phyloP scores from a whole-genome alignment of 2,888 invertebrate genomes.

The Lithosia quadra region DNA sequence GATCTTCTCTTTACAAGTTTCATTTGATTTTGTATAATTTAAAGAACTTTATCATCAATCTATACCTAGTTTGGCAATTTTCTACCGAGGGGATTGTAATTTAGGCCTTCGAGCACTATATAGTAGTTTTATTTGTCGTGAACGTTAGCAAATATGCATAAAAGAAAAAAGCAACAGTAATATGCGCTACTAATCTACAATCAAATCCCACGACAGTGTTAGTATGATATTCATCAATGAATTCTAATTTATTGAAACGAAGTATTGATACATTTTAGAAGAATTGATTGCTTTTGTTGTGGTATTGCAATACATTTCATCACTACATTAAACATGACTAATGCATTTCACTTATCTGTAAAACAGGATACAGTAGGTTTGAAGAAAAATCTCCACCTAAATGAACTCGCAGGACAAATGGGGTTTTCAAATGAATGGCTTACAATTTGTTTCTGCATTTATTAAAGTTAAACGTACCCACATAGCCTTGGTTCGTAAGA shows the following conservation, averaged over 20 bases:
- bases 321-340: background rate
- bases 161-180: background rate
- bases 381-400: background rate
- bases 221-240: background rate
- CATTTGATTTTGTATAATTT: background rate
- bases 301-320: background rate
- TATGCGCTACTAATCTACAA: background rate
- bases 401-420: slow-evolving; percentile 1
- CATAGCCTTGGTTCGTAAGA: background rate
- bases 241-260: background rate
- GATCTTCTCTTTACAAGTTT: background rate
- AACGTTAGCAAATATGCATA: too few species aligned
- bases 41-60: background rate
- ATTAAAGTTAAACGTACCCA: background rate
- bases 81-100: background rate
- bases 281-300: background rate
- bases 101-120: background rate
- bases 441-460: slow-evolving; percentile 1
- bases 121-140: background rate
- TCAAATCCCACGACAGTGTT: background rate
- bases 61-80: too few species aligned
- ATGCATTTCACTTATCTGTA: background rate
- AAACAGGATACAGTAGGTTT: background rate
- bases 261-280: too few species aligned
- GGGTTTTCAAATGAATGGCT: background rate